Base-by-base conservation (phyloP, 2,888 invertebrate genomes). In the Acrobasis suavella region DNA sequence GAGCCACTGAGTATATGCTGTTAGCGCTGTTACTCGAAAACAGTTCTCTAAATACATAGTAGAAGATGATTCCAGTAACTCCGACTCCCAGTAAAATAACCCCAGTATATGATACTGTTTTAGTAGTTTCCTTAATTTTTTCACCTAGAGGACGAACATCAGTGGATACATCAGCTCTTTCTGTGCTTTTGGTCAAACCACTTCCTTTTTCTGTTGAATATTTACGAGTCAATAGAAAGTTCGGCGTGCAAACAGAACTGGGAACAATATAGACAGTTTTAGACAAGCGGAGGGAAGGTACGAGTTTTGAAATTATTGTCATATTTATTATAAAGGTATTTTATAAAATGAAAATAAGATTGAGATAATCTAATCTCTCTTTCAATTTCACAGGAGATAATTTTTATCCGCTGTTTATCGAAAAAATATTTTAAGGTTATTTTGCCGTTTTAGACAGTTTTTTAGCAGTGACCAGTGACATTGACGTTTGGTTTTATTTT, bases 21-120 rank as follows among this genome's bases (percentile, higher is more conserved):
- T 96, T 97, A 0, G 97, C 95, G 83, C 98, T 98, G 71, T 96
- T 96, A 66, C 95, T 95, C 2, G 98, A 98, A 86, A 98, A 97
- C 32, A 98, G 87, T 86, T 98, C 98, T 66, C 94, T 94, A 73
- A 97, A 96, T 64, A 98, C 95, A 60, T 96, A 95, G 83, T 96
- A 98, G 79, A 97, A 96, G 83, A 98, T 95, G 2, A 96, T 89
- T 32, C 95, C 96, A 50, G 97, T 97, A 1, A 98, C 95, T 50
- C 96, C 96, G 64, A 97, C 82, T 1, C 97, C 98, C 49, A 95
- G 89, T 59, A 98, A 76, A 70, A 98, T 96, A 1, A 98, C 94
- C 14, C 96, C 96, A 72, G 96, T 93, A 79, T 98, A 98, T 9
- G 96, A 96, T 2, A 94, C 96, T 69, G 98, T 98, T 88, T 98